Evolutionary conservation across 2,113 vertebrate species (phyloP).

Genomic region (Epinephelus moara): DNA sequence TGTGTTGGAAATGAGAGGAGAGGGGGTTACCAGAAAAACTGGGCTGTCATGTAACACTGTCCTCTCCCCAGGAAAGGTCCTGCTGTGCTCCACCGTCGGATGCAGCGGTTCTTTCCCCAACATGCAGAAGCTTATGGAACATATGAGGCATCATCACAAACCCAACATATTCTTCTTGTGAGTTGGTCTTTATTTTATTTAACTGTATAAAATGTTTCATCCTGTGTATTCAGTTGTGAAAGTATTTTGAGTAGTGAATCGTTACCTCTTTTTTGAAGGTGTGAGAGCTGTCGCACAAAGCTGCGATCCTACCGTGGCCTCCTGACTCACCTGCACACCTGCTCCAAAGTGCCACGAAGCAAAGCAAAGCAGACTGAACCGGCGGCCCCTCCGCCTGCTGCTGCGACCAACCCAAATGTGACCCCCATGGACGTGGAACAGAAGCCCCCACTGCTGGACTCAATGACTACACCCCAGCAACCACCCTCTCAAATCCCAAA

Average conservation of each 20-base stretch:
- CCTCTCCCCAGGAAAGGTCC: slow-evolving; percentile 61
- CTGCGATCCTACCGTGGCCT: slow-evolving; percentile 93
- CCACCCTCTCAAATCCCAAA: neutral
- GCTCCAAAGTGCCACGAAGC: slow-evolving; percentile 88
- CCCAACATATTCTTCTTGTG: slow-evolving; percentile 96
- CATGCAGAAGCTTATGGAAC: slow-evolving; percentile 95
- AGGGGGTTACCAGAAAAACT: too few relatives aligned
- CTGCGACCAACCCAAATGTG: neutral
- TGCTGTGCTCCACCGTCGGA: slow-evolving; percentile 86
- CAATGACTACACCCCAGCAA: neutral
- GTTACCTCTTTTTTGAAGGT: slow-evolving; percentile 77
- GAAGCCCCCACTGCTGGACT: slow-evolving; percentile 12
- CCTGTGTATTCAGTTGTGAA: neutral
- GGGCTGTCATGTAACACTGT: neutral
- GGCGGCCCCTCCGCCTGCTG: neutral
- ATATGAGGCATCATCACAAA: slow-evolving; percentile 94
- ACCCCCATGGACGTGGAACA: slow-evolving; percentile 7
- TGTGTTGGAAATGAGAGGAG: too few relatives aligned
- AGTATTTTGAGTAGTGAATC: neutral
- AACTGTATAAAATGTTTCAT: neutral
- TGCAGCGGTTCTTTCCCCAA: slow-evolving; percentile 89
- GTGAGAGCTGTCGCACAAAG: slow-evolving; percentile 94
- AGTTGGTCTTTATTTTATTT: slow-evolving; percentile 65
- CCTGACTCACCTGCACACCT: slow-evolving; percentile 95
- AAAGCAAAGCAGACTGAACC: slow-evolving; percentile 67